Conservation (phyloP, 2,888 invertebrate species). For the Scotopteryx bipunctaria region DNA sequence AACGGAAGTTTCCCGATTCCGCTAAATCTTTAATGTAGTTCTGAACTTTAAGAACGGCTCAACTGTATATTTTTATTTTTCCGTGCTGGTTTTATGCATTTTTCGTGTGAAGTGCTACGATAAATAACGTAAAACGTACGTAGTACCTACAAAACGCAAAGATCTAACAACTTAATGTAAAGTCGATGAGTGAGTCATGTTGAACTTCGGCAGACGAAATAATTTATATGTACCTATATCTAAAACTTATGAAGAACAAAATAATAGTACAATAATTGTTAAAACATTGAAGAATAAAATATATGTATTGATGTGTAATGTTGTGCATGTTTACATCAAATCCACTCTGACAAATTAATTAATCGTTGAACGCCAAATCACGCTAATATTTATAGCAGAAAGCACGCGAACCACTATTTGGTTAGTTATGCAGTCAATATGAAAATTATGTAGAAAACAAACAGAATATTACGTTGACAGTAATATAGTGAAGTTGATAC, state of each 20-base stretch:
- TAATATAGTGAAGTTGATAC: no score
- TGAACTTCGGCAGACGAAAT: not conserved
- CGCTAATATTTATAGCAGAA: not conserved
- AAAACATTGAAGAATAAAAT: no score
- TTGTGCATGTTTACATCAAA: not conserved
- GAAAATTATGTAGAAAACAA: no score
- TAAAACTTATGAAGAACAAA: no score
- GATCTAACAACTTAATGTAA: not conserved
- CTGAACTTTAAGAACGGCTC: no score
- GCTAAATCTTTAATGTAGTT: no score
- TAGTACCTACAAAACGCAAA: not conserved
- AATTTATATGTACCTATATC: not conserved
- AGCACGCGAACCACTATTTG: not conserved
- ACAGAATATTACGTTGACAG: no score
- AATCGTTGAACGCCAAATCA: not conserved
- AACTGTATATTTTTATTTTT: not conserved
- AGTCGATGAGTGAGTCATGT: conserved; percentile 7
- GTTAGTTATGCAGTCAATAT: not conserved
- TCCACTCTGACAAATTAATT: not conserved
- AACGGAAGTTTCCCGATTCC: no score
- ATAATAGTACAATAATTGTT: no score
- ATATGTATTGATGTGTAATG: not conserved
- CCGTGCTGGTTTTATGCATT: not conserved
- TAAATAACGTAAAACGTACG: conserved; percentile 2
- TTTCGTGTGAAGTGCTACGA: not conserved